phyloP scores from a whole-genome alignment of 2,888 invertebrate genomes.

The Dicyrtomina minuta region DNA sequence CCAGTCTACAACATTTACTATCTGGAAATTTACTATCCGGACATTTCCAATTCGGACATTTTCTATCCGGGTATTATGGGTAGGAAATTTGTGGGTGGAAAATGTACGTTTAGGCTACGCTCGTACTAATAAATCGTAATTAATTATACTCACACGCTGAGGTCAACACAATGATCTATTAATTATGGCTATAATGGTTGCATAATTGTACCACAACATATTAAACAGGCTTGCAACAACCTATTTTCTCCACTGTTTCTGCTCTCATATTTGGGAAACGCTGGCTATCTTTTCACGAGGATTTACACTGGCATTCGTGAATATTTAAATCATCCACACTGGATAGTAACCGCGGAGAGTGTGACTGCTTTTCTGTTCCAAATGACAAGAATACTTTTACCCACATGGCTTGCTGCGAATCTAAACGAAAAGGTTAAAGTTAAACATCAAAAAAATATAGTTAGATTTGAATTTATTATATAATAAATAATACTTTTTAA shows the following conservation, averaged over 20 bases:
- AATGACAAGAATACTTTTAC: constrained; percentile 39
- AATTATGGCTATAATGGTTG: neutral
- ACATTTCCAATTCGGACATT: no score
- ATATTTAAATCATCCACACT: constrained; percentile 31
- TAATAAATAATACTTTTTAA: no score
- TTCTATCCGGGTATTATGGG: no score
- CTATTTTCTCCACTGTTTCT: constrained; percentile 42
- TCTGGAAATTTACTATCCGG: no score
- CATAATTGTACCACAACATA: no score
- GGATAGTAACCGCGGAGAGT: constrained; percentile 31
- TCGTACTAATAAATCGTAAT: no score
- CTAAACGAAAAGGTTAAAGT: constrained; percentile 39
- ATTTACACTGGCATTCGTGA: constrained; percentile 36
- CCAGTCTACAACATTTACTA: no score
- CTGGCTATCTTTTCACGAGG: constrained; percentile 37
- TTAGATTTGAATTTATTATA: neutral
- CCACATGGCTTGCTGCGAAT: constrained; percentile 41
- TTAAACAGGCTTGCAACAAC: constrained; percentile 30
- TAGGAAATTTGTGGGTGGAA: no score
- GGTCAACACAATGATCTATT: no score
- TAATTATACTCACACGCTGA: no score
- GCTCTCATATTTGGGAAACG: constrained; percentile 39
- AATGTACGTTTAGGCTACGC: no score
- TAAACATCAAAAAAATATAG: no score
- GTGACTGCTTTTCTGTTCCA: constrained; percentile 38